A percentile compares a stretch with the other conserved stretches of the same genome.
Conservation (phyloP, 2,888 invertebrate genomes). For the Pollenia griseotomentosa region DNA sequence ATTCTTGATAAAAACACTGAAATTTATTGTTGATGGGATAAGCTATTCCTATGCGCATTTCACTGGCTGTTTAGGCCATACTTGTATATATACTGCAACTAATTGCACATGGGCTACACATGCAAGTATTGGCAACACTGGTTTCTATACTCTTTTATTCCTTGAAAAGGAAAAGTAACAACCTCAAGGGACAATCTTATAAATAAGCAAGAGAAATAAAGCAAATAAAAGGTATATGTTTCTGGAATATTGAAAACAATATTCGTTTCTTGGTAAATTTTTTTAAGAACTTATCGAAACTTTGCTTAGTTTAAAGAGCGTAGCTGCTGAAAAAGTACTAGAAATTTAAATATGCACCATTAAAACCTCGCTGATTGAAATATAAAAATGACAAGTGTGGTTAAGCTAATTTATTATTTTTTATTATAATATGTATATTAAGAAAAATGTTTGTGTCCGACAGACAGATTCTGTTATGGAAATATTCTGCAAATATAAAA, state of each 20-base stretch:
- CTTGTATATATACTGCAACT: too few species aligned
- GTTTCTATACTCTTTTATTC: background rate
- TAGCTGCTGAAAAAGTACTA: background rate
- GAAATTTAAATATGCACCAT: background rate
- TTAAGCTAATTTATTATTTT: background rate
- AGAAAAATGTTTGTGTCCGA: background rate
- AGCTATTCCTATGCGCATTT: too few species aligned
- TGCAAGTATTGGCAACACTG: too few species aligned
- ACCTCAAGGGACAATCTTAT: conserved; percentile 18
- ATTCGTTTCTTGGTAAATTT: conserved; percentile 1
- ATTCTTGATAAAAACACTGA: too few species aligned
- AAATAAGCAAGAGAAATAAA: conserved; percentile 14
- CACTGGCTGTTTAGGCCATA: too few species aligned
- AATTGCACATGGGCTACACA: too few species aligned
- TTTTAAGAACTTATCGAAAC: background rate
- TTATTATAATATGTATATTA: background rate
- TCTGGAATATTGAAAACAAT: conserved; percentile 21
- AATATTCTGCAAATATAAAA: background rate
- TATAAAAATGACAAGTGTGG: too few species aligned
- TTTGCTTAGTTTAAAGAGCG: conserved; percentile 2
- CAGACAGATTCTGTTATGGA: background rate
- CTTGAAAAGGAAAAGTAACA: background rate
- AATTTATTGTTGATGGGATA: too few species aligned
- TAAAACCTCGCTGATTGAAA: too few species aligned
- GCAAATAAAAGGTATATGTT: conserved; percentile 7